phyloP scores from a whole-genome alignment of 2,113 vertebrate genomes.

The Rhabdomys dilectus region DNA sequence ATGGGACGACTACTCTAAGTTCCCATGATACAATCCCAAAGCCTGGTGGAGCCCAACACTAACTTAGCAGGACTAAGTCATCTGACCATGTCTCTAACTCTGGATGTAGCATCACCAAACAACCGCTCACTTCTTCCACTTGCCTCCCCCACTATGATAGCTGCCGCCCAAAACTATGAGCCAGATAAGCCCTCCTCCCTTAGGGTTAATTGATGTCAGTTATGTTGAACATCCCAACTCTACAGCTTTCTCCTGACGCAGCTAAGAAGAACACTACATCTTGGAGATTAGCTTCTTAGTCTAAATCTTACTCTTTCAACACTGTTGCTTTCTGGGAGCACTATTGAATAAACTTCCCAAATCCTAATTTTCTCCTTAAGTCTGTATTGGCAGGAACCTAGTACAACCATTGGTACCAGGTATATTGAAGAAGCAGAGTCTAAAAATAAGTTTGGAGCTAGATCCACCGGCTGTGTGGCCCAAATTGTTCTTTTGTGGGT shows the following conservation, averaged over 20 bases:
- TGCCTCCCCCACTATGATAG: background rate
- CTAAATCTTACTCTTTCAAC: background rate
- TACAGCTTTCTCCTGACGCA: background rate
- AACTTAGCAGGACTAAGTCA: background rate
- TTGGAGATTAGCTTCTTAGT: background rate
- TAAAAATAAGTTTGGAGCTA: conserved; percentile 41
- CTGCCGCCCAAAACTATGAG: background rate
- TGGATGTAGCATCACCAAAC: too few relatives aligned
- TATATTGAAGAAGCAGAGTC: conserved; percentile 13
- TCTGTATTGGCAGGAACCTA: background rate
- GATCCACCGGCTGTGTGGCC: conserved; percentile 25
- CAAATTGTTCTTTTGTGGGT: conserved; percentile 32
- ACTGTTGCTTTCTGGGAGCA: background rate
- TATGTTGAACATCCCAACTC: background rate
- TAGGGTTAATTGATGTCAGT: too few relatives aligned
- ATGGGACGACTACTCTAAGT: background rate
- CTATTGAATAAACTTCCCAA: background rate
- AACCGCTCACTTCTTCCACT: background rate
- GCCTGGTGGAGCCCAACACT: background rate
- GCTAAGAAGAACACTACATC: background rate
- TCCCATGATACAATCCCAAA: background rate
- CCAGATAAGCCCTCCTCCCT: background rate
- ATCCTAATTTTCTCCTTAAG: conserved; percentile 15
- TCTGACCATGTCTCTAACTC: background rate
- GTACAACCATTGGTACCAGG: conserved; percentile 1